These are phyloP conservation scores for Decapterus maruadsi DNA, from an alignment of 2,797 vertebrate genomes.

Conservation along the genomic window DNA sequence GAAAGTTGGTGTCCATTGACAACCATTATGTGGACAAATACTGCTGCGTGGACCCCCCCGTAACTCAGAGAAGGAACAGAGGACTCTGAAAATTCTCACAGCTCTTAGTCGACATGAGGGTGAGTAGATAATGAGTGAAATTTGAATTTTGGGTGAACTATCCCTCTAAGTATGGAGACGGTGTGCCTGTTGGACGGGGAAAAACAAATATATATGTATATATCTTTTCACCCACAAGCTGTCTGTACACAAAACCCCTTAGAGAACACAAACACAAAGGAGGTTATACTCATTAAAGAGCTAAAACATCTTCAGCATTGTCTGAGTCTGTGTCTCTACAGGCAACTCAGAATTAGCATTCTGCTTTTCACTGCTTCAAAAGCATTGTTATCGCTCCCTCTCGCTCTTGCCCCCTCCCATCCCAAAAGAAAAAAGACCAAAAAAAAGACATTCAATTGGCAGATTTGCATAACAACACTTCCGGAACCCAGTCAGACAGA, in stretches of 20 bases:
- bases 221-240: not conserved
- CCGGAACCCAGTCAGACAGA: constrained; percentile 31
- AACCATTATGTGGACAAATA: no score
- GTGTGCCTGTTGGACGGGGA: not conserved
- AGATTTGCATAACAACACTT: constrained; percentile 64
- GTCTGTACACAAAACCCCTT: not conserved
- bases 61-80: no score
- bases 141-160: no score
- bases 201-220: not conserved
- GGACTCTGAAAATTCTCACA: no score
- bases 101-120: no score
- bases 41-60: no score
- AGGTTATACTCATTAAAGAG: constrained; percentile 43
- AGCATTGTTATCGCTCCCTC: constrained; percentile 41
- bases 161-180: not conserved
- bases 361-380: constrained; percentile 64
- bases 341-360: constrained; percentile 57
- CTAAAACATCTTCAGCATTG: constrained; percentile 34
- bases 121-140: no score
- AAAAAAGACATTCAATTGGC: constrained; percentile 41
- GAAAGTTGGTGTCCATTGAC: no score
- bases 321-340: constrained; percentile 46
- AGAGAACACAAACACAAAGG: constrained; percentile 31
- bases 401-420: not conserved
- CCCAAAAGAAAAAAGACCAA: constrained; percentile 5